Base-by-base conservation (phyloP, 2,797 vertebrate species). In the Heteromormyrus szaboi region DNA sequence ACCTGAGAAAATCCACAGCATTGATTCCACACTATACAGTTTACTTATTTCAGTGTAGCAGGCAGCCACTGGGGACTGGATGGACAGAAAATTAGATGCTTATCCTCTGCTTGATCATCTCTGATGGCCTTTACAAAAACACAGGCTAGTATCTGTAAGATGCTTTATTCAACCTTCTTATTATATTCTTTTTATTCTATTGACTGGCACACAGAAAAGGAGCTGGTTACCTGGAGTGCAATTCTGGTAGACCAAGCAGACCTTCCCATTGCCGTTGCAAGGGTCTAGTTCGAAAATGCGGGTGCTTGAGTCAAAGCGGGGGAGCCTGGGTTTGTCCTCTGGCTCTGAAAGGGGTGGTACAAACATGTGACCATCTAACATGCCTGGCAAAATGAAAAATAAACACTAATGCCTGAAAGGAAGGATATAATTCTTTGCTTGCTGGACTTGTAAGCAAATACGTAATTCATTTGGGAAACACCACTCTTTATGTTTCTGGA, bases 221-320 rank as follows among this genome's bases (percentile, higher is more conserved):
- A 81, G 46, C 17, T 4, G 25, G 12, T 25, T 92, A 99, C 98
- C 98, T 95, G 96, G 93, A 87, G 95, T 96, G 93, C 96, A 95
- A 37, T 94, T 96, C 92, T 97, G 98, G 95, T 99, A 99, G 92
- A 98, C 97, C 5, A 99, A 96, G 91, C 99, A 99, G 88, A 98
- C 98, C 92, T 97, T 99, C 65, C 99, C 98, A 90, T 96, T 98
- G 17, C 98, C 98, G 14, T 95, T 95, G 88, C 98, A 99, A 2
- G 97, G 94, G 91, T 99, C 98, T 93, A 99, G 93, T 91, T 99
- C 98, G 91, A 99, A 99, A 91, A 99, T 96, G 54, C 97, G 95
- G 90, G 96, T 97, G 85, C 97, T 96, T 81, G 95, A 95, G 92
- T 98, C 97, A 92, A 99, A 98, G 92, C 97, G 97, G 29, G 98